Evolutionary conservation across 2,113 vertebrate genomes (phyloP).

Genomic region (Phylloscopus whistleri): DNA sequence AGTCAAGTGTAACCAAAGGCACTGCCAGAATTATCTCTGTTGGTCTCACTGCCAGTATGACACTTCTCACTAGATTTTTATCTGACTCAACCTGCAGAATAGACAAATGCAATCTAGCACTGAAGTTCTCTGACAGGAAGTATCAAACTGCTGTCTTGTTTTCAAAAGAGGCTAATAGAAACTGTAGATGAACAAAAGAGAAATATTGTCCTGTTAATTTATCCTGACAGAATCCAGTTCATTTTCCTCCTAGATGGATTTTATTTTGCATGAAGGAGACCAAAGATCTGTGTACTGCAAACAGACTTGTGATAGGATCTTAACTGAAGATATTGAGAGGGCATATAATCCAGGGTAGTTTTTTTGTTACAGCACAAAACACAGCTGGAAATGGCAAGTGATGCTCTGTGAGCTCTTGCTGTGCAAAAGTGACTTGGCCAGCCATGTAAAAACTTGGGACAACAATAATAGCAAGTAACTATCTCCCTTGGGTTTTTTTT

Average conservation of each 20-base stretch:
- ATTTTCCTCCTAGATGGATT: background rate
- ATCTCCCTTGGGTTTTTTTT: background rate
- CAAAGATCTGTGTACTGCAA: background rate
- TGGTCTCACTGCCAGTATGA: constrained; percentile 48
- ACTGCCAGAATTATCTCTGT: constrained; percentile 66
- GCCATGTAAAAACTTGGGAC: background rate
- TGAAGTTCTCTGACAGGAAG: background rate
- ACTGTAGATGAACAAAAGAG: background rate
- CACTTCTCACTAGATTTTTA: constrained; percentile 53
- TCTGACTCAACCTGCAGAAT: constrained; percentile 22
- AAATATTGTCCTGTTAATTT: background rate
- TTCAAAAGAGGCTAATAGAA: background rate
- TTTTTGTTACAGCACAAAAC: background rate
- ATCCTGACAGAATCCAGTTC: background rate
- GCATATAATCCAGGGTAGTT: background rate
- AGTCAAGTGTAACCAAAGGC: constrained; percentile 51
- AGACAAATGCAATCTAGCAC: constrained; percentile 34
- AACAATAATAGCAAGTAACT: background rate
- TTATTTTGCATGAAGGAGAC: background rate
- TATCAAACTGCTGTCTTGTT: background rate
- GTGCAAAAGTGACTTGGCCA: background rate
- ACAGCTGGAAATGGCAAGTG: background rate
- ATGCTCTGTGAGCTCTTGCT: background rate
- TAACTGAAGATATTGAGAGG: background rate
- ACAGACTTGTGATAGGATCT: background rate